These are phyloP conservation scores for Prosopocoilus inquinatus DNA, from an alignment of 2,888 invertebrate species.

Conservation along the genomic window DNA sequence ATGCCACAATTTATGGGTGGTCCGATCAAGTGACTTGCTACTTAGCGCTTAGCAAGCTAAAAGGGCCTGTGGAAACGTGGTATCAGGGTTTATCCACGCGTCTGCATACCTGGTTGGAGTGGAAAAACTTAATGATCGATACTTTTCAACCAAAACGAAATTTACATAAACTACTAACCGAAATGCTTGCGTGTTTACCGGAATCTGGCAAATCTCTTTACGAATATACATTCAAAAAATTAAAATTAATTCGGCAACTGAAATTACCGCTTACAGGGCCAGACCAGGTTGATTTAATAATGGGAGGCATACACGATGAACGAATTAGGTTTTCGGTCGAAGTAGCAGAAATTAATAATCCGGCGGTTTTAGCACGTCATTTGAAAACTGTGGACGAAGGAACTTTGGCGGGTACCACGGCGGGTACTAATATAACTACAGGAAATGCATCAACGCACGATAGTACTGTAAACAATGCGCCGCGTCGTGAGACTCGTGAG, in stretches of 20 bases:
- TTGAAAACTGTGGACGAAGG: neutral
- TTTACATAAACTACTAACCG: slow-evolving; percentile 14
- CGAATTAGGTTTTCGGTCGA: slow-evolving; percentile 8
- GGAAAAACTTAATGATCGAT: slow-evolving; percentile 28
- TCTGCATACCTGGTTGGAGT: slow-evolving; percentile 30
- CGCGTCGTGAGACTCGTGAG: no score
- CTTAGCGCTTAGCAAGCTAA: slow-evolving; percentile 27
- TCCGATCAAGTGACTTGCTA: slow-evolving; percentile 4
- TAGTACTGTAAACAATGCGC: neutral
- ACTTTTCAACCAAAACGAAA: slow-evolving; percentile 32
- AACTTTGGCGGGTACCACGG: neutral
- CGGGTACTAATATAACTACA: neutral
- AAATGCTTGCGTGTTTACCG: slow-evolving; percentile 1
- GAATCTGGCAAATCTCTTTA: slow-evolving; percentile 3
- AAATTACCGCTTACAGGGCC: neutral
- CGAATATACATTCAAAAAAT: slow-evolving; percentile 5
- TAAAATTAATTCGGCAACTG: slow-evolving; percentile 2
- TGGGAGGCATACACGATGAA: slow-evolving; percentile 7
- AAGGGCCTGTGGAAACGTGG: slow-evolving; percentile 27
- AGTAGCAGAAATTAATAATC: no score
- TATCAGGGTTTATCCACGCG: slow-evolving; percentile 27
- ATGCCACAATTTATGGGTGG: slow-evolving; percentile 1
- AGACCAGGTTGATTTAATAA: slow-evolving; percentile 5
- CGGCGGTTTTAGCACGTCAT: slow-evolving; percentile 1
- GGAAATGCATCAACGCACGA: neutral